These are phyloP conservation scores for Anoncus sp. DNA, from an alignment of 2,888 invertebrate genomes.

Conservation along the genomic window DNA sequence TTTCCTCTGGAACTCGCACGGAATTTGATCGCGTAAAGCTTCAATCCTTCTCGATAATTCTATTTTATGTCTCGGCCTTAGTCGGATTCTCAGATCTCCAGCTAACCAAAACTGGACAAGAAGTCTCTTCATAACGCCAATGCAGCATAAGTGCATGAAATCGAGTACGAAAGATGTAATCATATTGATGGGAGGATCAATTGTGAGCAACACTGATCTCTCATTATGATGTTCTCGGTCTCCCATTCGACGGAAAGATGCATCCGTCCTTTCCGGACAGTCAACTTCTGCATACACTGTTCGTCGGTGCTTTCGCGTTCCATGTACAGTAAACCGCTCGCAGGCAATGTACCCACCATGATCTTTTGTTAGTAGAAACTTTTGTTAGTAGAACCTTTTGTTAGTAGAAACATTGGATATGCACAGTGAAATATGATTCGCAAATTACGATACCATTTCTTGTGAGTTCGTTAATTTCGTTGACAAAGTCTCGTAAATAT, in stretches of 20 bases:
- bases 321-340: slow-evolving; percentile 46
- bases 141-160: slow-evolving; percentile 58
- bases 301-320: slow-evolving; percentile 1
- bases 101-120: slow-evolving; percentile 29
- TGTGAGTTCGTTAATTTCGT: slow-evolving; percentile 50
- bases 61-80: slow-evolving; percentile 5
- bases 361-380: slow-evolving; percentile 51
- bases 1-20: slow-evolving; percentile 68
- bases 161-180: slow-evolving; percentile 47
- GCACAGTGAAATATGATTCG: slow-evolving; percentile 14
- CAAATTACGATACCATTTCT: slow-evolving; percentile 30
- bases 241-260: slow-evolving; percentile 46
- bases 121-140: slow-evolving; percentile 42
- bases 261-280: slow-evolving; percentile 37
- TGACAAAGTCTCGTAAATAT: slow-evolving; percentile 51
- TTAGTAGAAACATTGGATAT: slow-evolving; percentile 52
- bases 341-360: slow-evolving; percentile 50
- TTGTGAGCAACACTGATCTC: slow-evolving; percentile 37
- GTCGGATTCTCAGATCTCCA: not conserved
- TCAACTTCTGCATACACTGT: slow-evolving; percentile 31
- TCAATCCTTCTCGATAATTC: slow-evolving; percentile 26
- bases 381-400: slow-evolving; percentile 56
- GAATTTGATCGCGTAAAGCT: slow-evolving; percentile 41
- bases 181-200: slow-evolving; percentile 46
- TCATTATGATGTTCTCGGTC: slow-evolving; percentile 56